Evolutionary conservation across 2,888 invertebrate genomes (phyloP), one percentile per base, ranked within the genome.

Genomic region (Hirudinaria manillensis): DNA sequence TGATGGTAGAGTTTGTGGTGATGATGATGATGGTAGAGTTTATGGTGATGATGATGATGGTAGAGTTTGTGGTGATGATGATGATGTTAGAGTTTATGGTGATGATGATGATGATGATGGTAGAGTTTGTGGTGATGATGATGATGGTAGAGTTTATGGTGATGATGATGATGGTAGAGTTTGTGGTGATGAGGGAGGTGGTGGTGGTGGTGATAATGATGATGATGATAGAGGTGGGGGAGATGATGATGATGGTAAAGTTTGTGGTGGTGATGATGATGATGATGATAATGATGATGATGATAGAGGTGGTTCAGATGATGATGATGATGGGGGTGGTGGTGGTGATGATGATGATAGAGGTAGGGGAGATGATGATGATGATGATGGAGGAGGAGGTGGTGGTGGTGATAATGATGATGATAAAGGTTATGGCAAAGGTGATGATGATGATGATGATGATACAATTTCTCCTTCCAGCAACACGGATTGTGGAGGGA

Each of bases 401-500:
- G 68, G 21, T 68, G 68, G 29, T 32, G 36, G 29, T 68, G 34
- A 13, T 34, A 10, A 66, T 66, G 68, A 36, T 21, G 4, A n/a
- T 45, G 51, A 24, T 70, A 45, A 10, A 10, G 45, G 45, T 70
- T 38, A 38, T 51, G 51, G 45, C 13, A 24, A 66, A 16, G 24
- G 24, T 70, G 70, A 70, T 29, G 70, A 38, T n/a, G n/a, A 68
- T 34, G 27, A 3, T 32, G 27, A 32, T 67, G 67, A 67, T n/a
- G 21, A 67, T 3, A 10, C n/a, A 68, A 6, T 24, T 27, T 61
- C n/a, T 71, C 68, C 80, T 61, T 71, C 68, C 80, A 87, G 86
- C 84, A 86, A 79, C 93, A 98, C 81, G 98, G 98, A 0, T 88
- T 98, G 74, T 98, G 98, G 94, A 92, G 92, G 82, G 89, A 87